Conservation (phyloP, 2,113 vertebrate genomes). For the Daphoenositta chrysoptera region DNA sequence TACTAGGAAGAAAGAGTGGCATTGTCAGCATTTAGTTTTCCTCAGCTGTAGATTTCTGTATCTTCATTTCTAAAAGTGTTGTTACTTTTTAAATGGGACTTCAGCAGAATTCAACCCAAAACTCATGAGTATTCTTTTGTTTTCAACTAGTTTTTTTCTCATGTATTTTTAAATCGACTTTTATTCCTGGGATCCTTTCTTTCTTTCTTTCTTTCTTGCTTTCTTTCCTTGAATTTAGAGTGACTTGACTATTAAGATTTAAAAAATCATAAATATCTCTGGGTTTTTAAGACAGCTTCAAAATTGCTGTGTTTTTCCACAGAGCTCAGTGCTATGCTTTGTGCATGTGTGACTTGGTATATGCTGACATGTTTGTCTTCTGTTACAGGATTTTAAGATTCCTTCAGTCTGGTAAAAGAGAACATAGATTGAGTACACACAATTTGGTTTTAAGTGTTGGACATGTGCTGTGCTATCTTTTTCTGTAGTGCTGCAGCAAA, state of each 20-base stretch:
- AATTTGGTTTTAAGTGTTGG: slow-evolving; percentile 35
- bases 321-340: background rate
- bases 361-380: background rate
- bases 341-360: background rate
- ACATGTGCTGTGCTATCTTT: slow-evolving; percentile 15
- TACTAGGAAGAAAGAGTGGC: background rate
- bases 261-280: background rate
- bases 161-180: background rate
- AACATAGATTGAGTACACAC: background rate
- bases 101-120: background rate
- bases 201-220: accelerated
- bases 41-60: background rate
- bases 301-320: background rate
- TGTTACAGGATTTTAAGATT: background rate
- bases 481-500: background rate
- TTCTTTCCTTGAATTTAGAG: background rate
- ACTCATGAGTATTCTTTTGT: background rate
- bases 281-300: background rate
- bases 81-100: background rate
- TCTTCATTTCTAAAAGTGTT: background rate
- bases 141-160: background rate
- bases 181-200: background rate
- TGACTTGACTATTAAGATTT: background rate
- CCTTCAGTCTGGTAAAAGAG: background rate
- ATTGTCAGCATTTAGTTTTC: background rate